A percentile compares a stretch with the other conserved stretches of the same genome.
Conservation (phyloP, 1,140 invertebrate species). For the Chelonus insularis region DNA sequence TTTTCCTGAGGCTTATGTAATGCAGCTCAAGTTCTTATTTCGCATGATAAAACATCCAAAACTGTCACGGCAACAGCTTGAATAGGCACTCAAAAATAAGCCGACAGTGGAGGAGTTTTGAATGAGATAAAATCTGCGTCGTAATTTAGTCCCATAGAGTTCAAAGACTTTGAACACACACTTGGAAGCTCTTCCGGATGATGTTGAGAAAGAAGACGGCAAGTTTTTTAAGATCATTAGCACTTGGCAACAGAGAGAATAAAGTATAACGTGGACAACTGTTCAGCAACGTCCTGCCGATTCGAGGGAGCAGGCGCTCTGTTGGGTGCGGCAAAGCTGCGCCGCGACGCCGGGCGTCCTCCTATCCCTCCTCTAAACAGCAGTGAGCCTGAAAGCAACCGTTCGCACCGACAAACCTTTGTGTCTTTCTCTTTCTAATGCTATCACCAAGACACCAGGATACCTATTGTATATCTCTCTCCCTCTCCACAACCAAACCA, state of each 20-base stretch:
- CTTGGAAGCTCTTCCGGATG: too few species aligned
- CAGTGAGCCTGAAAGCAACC: not conserved
- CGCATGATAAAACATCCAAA: too few species aligned
- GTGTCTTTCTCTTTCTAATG: not conserved
- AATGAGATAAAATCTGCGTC: too few species aligned
- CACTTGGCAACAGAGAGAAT: constrained; percentile 47
- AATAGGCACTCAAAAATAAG: too few species aligned
- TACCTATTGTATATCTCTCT: not conserved
- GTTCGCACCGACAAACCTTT: not conserved
- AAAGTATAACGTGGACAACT: constrained; percentile 18
- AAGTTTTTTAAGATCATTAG: constrained; percentile 3
- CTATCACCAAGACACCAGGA: not conserved
- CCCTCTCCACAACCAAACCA: not conserved
- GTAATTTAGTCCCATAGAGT: too few species aligned
- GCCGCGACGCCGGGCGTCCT: constrained; percentile 47
- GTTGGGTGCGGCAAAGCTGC: constrained; percentile 53
- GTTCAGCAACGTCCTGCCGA: constrained; percentile 32
- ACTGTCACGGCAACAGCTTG: too few species aligned
- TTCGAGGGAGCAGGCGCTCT: constrained; percentile 46
- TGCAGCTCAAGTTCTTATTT: too few species aligned
- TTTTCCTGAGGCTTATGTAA: too few species aligned
- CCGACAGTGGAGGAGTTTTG: too few species aligned
- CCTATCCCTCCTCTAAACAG: constrained; percentile 18
- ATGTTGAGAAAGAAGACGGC: too few species aligned
- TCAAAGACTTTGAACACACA: too few species aligned